Evolutionary conservation across 2,113 vertebrate genomes (phyloP).

Genomic region (Poicephalus meyeri): DNA sequence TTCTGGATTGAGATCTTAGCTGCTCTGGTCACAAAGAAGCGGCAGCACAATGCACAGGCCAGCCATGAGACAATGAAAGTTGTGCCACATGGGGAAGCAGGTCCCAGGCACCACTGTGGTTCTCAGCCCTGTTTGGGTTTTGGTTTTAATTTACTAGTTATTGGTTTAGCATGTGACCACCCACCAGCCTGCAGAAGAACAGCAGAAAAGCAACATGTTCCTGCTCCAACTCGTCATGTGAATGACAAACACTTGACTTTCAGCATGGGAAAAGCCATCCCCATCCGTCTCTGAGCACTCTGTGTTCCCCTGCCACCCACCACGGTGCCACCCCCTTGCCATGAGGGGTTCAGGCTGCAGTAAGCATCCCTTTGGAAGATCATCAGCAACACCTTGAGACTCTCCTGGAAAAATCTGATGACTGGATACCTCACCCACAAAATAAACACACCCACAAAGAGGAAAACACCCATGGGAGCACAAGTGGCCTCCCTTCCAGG

Average conservation of each 20-base stretch:
- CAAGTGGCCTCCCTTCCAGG: not conserved
- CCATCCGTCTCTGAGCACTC: not conserved
- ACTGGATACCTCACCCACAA: not conserved
- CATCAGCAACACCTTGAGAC: not conserved
- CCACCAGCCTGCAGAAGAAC: not conserved
- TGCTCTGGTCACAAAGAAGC: not conserved
- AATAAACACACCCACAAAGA: not conserved
- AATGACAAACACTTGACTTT: not conserved
- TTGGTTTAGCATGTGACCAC: not conserved
- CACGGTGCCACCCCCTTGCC: accelerated
- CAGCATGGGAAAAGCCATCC: not conserved
- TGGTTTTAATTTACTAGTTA: slow-evolving; percentile 4
- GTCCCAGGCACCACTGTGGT: not conserved
- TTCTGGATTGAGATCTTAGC: not conserved
- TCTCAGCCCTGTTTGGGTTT: not conserved
- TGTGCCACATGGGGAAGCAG: not conserved
- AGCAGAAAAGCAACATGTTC: slow-evolving; percentile 1
- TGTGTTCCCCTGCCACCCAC: accelerated
- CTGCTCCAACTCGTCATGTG: not conserved
- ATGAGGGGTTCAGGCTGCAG: not conserved
- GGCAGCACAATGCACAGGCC: not conserved
- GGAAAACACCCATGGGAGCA: not conserved
- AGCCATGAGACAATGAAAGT: not conserved
- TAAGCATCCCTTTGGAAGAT: accelerated
- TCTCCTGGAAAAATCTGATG: not conserved